Evolutionary conservation across 2,888 invertebrate genomes (phyloP), one percentile per base, ranked within the genome.

Genomic region (Andrena chrysosceles): DNA sequence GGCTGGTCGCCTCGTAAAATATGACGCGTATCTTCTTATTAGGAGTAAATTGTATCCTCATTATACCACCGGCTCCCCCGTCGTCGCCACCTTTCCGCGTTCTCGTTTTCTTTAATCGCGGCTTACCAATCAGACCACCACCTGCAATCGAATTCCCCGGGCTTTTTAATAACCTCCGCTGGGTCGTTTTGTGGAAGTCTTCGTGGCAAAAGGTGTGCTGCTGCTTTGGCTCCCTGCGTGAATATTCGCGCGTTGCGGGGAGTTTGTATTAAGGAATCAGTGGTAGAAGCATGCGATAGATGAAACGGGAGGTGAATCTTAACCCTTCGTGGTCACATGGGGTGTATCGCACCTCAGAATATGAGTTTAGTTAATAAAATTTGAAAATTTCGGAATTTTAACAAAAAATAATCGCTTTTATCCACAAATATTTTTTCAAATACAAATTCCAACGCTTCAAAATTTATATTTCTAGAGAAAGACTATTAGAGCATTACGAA

Each of bases 1-100:
- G 80, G 79, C 85, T 84, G 84, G 86, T 83, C 60, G 77, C 90
- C 90, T 91, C 91, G 89, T 93, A 93, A 93, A 93, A 92, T 92
- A 92, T 90, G 90, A 92, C 90, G 90, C 91, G 89, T 90, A 91
- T 92, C 91, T 91, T 92, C 92, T 92, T 93, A 93, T 93, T 93
- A 93, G 92, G 90, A 91, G 91, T 91, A 91, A 93, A 93, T 92
- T 90, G 91, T 92, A 91, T 92, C 89, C 92, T 92, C 91, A 91
- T 93, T 92, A 92, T 82, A 67, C 26, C 48, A 42, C 64, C 56
- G 35, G 48, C 70, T 56, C 66, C 48, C 54, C 72, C 56, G 59
- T 59, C 66, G 31, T 56, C 70, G 64, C 69, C 66, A 54, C 72
- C 54, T 23, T 23, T 35, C 26, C 56, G 31, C 35, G 66, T 67